Base-by-base conservation (phyloP, 2,113 vertebrate species). In the Rhizomys pruinosus region DNA sequence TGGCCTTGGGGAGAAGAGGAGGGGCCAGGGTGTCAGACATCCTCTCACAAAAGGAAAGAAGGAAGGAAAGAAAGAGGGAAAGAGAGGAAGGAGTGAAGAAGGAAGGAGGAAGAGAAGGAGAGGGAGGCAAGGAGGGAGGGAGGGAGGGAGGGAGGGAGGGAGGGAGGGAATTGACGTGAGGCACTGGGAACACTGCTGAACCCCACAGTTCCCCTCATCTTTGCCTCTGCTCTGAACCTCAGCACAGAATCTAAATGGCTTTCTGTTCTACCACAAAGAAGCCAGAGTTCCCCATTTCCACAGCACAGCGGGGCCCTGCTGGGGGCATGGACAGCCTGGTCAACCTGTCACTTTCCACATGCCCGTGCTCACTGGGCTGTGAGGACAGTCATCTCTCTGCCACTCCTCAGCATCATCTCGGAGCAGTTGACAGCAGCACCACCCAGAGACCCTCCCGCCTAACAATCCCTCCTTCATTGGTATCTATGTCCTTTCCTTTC, bases 61-160 rank as follows among this genome's bases (percentile, higher is more conserved):
- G 34, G 10, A 37, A 6, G 7, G 20, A 1, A 1, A 22, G 74
- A 16, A 20, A 23, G 23, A 10, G 15, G 5, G 13, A 7, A 15
- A 47, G 27, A 2, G 0, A 42, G 27, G 7, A 4, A 17, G 80
- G 16, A 4, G 10, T 16, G 17, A 64, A 52, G 19, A 8, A 4
- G 17, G 7, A 55, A 3, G 37, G 8, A 0, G 17, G 20, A 19
- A 7, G 34, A 29, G 19, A 5, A 6, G 7, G 3, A 0, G 15
- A 17, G 1, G 1, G 17, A 13, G 2, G 3, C 29, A 25, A 9
- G 8, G 52, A 3, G 16, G 1, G 37, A 15, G 37, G 55, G 17
- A 13, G 13, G 3, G 34, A 9, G 42, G 4, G 25, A 27, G 37
- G 10, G 2, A 19, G 15, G 29, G 6, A 5, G 3, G 17, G 1